Conservation (phyloP, 2,797 vertebrate genomes). For the Margarornis squamiger region DNA sequence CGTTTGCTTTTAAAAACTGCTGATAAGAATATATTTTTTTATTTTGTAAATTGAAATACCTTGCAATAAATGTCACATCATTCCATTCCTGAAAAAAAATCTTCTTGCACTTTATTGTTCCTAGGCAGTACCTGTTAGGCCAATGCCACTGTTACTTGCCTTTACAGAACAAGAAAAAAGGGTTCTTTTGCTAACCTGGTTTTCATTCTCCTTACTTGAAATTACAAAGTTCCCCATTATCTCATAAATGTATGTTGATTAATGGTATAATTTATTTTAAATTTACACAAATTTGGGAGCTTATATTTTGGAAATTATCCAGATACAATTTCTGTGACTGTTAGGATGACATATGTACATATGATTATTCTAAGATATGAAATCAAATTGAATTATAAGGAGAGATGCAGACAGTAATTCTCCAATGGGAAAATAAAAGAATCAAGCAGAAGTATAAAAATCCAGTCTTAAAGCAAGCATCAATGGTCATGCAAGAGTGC, state of each 20-base stretch:
- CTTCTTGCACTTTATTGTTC: not conserved
- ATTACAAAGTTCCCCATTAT: not conserved
- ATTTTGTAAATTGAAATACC: not conserved
- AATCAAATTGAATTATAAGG: not conserved
- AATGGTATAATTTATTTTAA: not conserved
- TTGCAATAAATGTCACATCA: not conserved
- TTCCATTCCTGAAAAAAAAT: not conserved
- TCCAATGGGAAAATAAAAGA: not conserved
- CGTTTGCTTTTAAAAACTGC: not conserved
- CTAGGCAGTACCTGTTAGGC: not conserved
- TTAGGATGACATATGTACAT: not conserved
- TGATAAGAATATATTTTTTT: not conserved
- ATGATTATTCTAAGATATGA: not conserved
- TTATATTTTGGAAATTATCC: not conserved
- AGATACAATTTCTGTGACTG: not conserved
- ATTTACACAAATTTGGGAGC: not conserved
- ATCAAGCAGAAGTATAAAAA: slow-evolving; percentile 16
- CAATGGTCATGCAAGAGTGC: not conserved
- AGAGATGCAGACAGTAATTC: not conserved
- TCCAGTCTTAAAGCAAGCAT: not conserved
- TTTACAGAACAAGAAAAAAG: not conserved
- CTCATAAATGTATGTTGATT: not conserved
- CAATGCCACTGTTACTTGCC: not conserved
- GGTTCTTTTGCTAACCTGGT: not conserved
- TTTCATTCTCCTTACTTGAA: not conserved